A percentile compares a stretch with the other conserved stretches of the same genome.
Evolutionary conservation across 2,797 vertebrate genomes (phyloP).

Genomic region (Mycteria americana): DNA sequence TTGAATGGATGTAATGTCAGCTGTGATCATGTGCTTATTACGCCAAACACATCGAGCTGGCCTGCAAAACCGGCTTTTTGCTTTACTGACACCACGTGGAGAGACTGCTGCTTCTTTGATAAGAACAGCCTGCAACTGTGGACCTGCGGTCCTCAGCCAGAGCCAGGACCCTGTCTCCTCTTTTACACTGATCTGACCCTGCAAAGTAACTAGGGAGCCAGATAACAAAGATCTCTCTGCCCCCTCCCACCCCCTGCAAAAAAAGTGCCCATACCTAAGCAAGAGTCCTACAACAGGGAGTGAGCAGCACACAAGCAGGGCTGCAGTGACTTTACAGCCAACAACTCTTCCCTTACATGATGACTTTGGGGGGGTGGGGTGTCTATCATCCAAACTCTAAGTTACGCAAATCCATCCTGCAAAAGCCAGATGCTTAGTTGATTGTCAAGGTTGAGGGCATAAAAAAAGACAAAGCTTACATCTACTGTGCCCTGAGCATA

Average conservation of each 20-base stretch:
- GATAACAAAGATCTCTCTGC: not conserved
- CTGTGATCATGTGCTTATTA: not conserved
- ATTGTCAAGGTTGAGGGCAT: not conserved
- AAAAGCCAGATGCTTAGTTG: not conserved
- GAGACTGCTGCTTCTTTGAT: not conserved
- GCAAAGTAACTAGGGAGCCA: not conserved
- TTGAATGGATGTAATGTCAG: not conserved
- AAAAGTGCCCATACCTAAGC: not conserved
- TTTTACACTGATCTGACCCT: not conserved
- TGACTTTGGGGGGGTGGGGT: fast-evolving
- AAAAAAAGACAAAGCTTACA: not conserved
- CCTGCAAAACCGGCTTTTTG: not conserved
- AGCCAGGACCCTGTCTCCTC: not conserved
- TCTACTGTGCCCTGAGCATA: not conserved
- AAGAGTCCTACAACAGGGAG: not conserved
- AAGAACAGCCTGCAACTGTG: not conserved
- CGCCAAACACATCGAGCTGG: not conserved
- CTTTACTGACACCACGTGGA: not conserved
- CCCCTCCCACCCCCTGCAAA: not conserved
- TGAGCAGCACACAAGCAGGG: not conserved
- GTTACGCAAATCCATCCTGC: not conserved
- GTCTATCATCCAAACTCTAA: fast-evolving
- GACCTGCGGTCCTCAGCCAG: not conserved
- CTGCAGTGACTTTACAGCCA: fast-evolving
- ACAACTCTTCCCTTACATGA: not conserved